Conservation (phyloP, 2,113 vertebrate genomes). For the Psephotus haematonotus region DNA sequence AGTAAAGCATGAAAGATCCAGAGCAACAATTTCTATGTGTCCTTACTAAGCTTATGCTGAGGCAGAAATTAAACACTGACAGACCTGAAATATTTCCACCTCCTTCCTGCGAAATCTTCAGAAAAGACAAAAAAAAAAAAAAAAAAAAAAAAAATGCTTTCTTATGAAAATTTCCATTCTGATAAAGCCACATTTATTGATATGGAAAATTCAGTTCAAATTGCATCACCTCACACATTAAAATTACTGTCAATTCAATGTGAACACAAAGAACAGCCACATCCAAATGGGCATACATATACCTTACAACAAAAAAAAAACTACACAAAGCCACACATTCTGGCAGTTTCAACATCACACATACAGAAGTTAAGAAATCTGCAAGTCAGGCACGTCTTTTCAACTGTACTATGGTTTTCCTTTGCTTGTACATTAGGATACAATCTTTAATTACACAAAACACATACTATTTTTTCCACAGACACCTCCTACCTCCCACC, state of each 20-base stretch:
- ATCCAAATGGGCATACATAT: neutral
- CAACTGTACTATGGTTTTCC: neutral
- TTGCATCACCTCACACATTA: neutral
- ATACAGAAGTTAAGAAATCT: neutral
- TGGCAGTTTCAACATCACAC: neutral
- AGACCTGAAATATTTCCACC: constrained; percentile 9
- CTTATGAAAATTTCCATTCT: neutral
- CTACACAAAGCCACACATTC: neutral
- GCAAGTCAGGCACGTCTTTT: neutral
- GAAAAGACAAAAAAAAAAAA: neutral
- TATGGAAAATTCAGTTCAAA: neutral
- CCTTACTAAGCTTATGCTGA: neutral
- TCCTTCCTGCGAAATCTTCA: neutral
- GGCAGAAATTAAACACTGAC: constrained; percentile 24
- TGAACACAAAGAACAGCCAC: neutral
- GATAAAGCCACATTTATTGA: neutral
- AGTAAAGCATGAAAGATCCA: constrained; percentile 27
- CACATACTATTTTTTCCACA: neutral
- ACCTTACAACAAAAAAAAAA: neutral
- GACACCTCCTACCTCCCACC: neutral
- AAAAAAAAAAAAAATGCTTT: neutral
- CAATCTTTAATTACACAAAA: constrained; percentile 29
- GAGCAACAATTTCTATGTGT: constrained; percentile 13
- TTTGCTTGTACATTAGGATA: neutral
- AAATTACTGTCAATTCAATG: neutral